phyloP scores from a whole-genome alignment of 2,113 vertebrate genomes.

The Grantiella picta region DNA sequence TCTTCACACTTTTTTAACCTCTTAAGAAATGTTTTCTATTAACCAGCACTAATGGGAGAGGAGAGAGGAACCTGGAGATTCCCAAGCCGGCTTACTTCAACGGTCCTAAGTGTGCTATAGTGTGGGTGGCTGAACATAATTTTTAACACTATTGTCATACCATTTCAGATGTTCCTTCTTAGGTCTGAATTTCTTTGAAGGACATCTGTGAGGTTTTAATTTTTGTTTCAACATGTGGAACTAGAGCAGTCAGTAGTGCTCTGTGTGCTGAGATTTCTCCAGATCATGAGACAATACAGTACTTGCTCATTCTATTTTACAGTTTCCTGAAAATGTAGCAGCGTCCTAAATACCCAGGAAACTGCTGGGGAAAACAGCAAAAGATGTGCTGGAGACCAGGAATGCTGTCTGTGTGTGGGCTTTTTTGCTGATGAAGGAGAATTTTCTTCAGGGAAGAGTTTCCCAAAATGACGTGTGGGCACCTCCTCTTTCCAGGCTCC shows the following conservation, averaged over 20 bases:
- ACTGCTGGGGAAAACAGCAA: not conserved
- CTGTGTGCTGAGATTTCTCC: not conserved
- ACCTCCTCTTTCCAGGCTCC: not conserved
- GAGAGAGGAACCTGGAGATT: not conserved
- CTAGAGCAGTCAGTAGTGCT: not conserved
- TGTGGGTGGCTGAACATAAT: not conserved
- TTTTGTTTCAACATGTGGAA: not conserved
- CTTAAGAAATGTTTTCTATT: not conserved
- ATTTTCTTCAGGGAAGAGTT: not conserved
- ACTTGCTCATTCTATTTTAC: not conserved
- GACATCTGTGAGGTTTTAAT: not conserved
- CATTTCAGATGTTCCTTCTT: not conserved
- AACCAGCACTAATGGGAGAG: not conserved
- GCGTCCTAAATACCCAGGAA: not conserved
- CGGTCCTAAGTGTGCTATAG: not conserved
- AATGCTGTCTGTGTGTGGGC: not conserved
- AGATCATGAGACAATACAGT: not conserved
- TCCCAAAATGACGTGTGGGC: accelerated
- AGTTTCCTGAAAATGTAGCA: not conserved
- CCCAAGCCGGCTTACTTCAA: not conserved
- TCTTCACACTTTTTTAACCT: not conserved
- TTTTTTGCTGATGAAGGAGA: not conserved
- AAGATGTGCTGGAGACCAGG: not conserved
- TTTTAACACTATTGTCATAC: not conserved
- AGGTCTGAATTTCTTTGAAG: not conserved